Evolutionary conservation across 2,113 vertebrate species (phyloP).

Genomic region (Trematomus loennbergii): DNA sequence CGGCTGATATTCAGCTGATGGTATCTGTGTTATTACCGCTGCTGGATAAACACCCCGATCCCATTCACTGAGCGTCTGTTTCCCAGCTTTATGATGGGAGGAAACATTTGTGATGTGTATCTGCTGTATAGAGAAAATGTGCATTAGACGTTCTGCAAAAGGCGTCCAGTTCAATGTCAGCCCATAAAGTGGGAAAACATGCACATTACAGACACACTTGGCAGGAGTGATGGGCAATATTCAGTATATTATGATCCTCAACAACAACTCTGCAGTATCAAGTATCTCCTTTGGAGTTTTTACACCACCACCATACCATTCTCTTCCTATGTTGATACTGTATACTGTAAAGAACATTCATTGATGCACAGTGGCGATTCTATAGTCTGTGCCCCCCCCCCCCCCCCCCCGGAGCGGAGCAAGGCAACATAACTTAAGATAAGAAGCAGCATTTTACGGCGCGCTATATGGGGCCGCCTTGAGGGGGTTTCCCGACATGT

Average conservation of each 20-base stretch:
- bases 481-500: too few species aligned
- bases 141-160: slow-evolving; percentile 12
- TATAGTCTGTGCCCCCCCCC: too few species aligned
- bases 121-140: background rate
- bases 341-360: too few species aligned
- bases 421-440: too few species aligned
- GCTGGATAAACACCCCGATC: slow-evolving; percentile 62
- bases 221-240: background rate
- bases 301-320: too few species aligned
- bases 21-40: slow-evolving; percentile 61
- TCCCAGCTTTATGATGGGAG: slow-evolving; percentile 9
- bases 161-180: slow-evolving; percentile 10
- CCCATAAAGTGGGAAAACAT: background rate
- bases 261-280: too few species aligned
- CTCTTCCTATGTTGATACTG: too few species aligned
- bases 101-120: slow-evolving; percentile 27
- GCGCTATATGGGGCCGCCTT: too few species aligned
- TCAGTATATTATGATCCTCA: background rate
- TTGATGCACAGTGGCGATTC: too few species aligned
- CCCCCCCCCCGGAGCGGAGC: too few species aligned
- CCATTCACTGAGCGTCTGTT: slow-evolving; percentile 6
- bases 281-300: too few species aligned
- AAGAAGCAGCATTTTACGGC: too few species aligned
- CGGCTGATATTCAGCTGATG: slow-evolving; percentile 69
- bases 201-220: background rate